phyloP scores from a whole-genome alignment of 1,140 invertebrate genomes.

The Ridgeia piscesae region DNA sequence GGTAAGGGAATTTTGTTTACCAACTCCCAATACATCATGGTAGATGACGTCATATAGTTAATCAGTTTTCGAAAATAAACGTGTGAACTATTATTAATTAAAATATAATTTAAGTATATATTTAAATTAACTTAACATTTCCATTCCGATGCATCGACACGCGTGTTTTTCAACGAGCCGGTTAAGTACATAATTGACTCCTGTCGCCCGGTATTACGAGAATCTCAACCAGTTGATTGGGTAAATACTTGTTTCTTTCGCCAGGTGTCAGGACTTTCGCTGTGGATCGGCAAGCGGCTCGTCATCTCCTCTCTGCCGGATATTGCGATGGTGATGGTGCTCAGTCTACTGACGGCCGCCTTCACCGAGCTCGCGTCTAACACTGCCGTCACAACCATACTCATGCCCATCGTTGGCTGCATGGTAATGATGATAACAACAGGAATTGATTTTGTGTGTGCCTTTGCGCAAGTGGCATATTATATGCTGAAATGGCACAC shows the following conservation, averaged over 20 bases:
- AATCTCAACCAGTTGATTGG: not conserved
- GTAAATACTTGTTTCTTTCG: not conserved
- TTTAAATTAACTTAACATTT: too few species aligned
- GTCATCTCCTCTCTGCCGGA: slow-evolving; percentile 47
- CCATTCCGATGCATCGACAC: too few species aligned
- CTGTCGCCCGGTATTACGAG: not conserved
- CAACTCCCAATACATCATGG: too few species aligned
- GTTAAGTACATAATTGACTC: not conserved
- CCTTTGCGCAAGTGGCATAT: too few species aligned
- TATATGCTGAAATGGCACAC: too few species aligned
- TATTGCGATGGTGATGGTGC: not conserved
- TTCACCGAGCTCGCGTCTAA: slow-evolving; percentile 80
- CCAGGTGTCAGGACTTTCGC: slow-evolving; percentile 72
- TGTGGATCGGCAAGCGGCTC: slow-evolving; percentile 68
- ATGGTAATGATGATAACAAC: slow-evolving; percentile 61
- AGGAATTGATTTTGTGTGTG: too few species aligned
- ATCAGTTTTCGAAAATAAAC: too few species aligned
- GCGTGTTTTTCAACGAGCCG: too few species aligned
- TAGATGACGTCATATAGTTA: too few species aligned
- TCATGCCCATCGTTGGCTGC: slow-evolving; percentile 77
- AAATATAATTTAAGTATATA: too few species aligned
- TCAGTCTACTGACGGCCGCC: slow-evolving; percentile 13
- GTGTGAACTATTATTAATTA: too few species aligned
- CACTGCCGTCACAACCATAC: slow-evolving; percentile 80
- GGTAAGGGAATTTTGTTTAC: too few species aligned